phyloP scores from a whole-genome alignment of 2,888 invertebrate species.

The Pachliopta kotzebuea region DNA sequence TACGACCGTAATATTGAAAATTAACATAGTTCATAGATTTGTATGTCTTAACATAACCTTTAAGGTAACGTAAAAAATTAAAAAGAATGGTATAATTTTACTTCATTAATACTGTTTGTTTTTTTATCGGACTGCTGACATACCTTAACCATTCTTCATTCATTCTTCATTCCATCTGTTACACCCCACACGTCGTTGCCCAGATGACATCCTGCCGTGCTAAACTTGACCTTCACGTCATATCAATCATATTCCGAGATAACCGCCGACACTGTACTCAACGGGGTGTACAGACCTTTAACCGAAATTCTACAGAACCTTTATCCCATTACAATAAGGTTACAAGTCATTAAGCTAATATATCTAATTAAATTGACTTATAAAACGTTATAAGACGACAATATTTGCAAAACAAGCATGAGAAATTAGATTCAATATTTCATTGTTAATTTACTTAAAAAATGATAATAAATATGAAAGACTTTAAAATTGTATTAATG shows the following conservation, averaged over 20 bases:
- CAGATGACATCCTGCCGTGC: constrained; percentile 58
- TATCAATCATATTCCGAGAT: constrained; percentile 72
- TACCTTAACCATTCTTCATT: fast-evolving
- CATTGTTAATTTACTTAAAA: not conserved
- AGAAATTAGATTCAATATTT: not conserved
- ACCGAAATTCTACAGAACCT: constrained; percentile 37
- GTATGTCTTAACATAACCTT: too few species aligned
- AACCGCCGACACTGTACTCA: constrained; percentile 70
- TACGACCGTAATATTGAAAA: too few species aligned
- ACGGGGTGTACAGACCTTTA: constrained; percentile 56
- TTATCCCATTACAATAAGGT: constrained; percentile 42
- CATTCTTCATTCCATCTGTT: too few species aligned
- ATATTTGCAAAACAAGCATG: constrained; percentile 33
- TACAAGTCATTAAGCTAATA: constrained; percentile 35
- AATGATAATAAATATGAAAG: too few species aligned
- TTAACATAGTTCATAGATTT: too few species aligned
- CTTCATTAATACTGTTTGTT: too few species aligned
- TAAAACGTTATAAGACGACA: constrained; percentile 60
- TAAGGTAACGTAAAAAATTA: too few species aligned
- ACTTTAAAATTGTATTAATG: too few species aligned
- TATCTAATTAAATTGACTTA: constrained; percentile 55
- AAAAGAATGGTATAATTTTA: too few species aligned
- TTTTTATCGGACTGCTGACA: too few species aligned
- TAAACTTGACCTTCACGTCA: constrained; percentile 68
- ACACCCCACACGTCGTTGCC: constrained; percentile 5